A percentile compares a stretch with the other conserved stretches of the same genome.
phyloP scores from a whole-genome alignment of 2,113 vertebrate genomes.

The Rhombomys opimus region DNA sequence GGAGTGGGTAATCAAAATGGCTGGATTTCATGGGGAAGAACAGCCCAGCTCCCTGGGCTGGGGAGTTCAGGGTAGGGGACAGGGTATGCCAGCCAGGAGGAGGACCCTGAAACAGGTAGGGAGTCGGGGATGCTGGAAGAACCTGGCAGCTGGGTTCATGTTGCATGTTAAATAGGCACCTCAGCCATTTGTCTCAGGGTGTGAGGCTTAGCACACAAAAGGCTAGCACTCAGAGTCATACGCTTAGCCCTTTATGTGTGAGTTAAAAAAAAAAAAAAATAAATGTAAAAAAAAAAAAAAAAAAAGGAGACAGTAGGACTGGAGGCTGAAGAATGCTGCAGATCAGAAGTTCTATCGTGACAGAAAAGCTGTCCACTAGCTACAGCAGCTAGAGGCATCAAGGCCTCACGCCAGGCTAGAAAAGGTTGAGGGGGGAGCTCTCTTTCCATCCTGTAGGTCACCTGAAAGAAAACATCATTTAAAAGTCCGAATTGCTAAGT shows the following conservation, averaged over 20 bases:
- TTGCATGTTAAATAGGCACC: background rate
- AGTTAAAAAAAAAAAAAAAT: background rate
- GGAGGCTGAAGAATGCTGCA: background rate
- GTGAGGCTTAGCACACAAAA: background rate
- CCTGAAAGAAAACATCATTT: background rate
- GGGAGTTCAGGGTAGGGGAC: background rate
- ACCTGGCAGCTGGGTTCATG: background rate
- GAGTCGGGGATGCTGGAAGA: background rate
- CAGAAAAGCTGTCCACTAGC: background rate
- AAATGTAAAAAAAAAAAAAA: background rate
- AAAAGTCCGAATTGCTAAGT: background rate
- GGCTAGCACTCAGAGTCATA: background rate
- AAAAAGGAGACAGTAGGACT: background rate
- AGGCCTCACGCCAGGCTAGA: background rate
- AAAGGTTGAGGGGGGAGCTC: background rate
- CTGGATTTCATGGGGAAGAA: background rate
- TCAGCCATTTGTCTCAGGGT: background rate
- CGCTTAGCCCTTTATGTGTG: background rate
- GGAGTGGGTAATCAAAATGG: background rate
- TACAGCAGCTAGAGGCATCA: background rate
- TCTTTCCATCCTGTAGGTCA: background rate
- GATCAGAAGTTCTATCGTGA: background rate
- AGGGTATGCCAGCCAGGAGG: background rate
- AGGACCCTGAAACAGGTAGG: background rate
- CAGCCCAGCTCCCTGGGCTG: background rate